Conservation (phyloP, 1,140 invertebrate species). For the Zophobas atratus region DNA sequence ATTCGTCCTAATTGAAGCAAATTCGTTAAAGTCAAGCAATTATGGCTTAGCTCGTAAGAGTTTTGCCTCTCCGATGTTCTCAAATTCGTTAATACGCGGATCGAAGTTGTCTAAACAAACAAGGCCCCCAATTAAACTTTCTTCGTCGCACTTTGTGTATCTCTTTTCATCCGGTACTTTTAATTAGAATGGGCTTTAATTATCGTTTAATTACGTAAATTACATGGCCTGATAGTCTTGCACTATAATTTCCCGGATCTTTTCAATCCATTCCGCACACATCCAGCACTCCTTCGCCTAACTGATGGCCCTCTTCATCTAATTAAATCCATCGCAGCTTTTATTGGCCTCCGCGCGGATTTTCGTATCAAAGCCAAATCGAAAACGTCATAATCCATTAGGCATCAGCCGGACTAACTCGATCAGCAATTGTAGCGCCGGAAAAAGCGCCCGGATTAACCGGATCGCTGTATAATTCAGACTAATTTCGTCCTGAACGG, state of each 20-base stretch:
- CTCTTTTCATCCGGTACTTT: slow-evolving; percentile 53
- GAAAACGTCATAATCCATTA: slow-evolving; percentile 39
- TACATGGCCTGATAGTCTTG: slow-evolving; percentile 48
- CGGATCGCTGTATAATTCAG: slow-evolving; percentile 56
- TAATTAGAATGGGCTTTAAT: slow-evolving; percentile 55
- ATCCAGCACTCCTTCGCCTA: slow-evolving; percentile 25
- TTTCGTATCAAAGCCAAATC: slow-evolving; percentile 28
- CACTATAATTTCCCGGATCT: slow-evolving; percentile 51
- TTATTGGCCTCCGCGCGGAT: slow-evolving; percentile 17
- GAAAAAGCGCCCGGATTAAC: slow-evolving; percentile 43
- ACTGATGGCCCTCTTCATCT: slow-evolving; percentile 29
- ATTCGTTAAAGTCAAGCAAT: slow-evolving; percentile 24
- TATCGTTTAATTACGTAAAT: slow-evolving; percentile 55
- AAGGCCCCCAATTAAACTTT: slow-evolving; percentile 49
- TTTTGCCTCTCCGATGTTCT: slow-evolving; percentile 10
- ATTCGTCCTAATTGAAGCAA: slow-evolving; percentile 11
- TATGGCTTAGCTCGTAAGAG: slow-evolving; percentile 7
- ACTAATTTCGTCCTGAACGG: slow-evolving; percentile 54
- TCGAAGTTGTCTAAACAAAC: slow-evolving; percentile 50
- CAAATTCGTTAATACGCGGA: slow-evolving; percentile 46
- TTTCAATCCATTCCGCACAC: slow-evolving; percentile 38
- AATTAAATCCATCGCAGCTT: slow-evolving; percentile 30
- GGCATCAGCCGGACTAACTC: slow-evolving; percentile 29
- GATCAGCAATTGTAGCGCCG: slow-evolving; percentile 37
- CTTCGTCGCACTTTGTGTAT: slow-evolving; percentile 46